These are phyloP conservation scores for Melopsittacus undulatus DNA, from an alignment of 2,797 vertebrate species.

Conservation along the genomic window DNA sequence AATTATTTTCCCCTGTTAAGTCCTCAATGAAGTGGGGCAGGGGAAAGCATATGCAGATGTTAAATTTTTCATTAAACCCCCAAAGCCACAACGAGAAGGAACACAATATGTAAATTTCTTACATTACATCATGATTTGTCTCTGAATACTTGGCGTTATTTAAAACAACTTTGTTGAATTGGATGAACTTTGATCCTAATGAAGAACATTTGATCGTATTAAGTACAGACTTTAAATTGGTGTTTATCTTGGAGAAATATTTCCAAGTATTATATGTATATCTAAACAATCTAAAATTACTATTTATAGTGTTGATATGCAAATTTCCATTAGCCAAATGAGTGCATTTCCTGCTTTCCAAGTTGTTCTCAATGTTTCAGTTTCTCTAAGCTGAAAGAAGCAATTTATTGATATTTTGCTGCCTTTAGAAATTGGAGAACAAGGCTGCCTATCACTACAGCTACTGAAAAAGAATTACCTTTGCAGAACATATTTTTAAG, in stretches of 20 bases:
- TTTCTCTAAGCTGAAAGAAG: not conserved
- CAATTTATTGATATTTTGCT: not conserved
- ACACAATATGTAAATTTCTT: not conserved
- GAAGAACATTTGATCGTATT: conserved; percentile 33
- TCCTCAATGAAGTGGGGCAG: not conserved
- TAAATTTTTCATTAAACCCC: not conserved
- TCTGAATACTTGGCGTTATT: not conserved
- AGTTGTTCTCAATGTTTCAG: not conserved
- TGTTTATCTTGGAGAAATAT: conserved; percentile 20
- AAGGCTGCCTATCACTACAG: not conserved
- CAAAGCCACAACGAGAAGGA: not conserved
- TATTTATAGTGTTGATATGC: not conserved
- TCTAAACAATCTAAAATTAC: not conserved
- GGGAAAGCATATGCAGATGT: not conserved
- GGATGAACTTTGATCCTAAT: conserved; percentile 47
- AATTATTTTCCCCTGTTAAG: conserved; percentile 7
- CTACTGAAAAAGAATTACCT: not conserved
- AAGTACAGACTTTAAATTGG: not conserved
- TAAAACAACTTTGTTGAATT: conserved; percentile 20
- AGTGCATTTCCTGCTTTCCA: not conserved
- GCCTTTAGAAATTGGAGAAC: not conserved
- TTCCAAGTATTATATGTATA: not conserved
- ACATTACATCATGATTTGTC: conserved; percentile 6
- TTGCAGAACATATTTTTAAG: not conserved
- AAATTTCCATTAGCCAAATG: not conserved